Base-by-base conservation (phyloP, 2,888 invertebrate genomes). In the Agapetus fuscipes region DNA sequence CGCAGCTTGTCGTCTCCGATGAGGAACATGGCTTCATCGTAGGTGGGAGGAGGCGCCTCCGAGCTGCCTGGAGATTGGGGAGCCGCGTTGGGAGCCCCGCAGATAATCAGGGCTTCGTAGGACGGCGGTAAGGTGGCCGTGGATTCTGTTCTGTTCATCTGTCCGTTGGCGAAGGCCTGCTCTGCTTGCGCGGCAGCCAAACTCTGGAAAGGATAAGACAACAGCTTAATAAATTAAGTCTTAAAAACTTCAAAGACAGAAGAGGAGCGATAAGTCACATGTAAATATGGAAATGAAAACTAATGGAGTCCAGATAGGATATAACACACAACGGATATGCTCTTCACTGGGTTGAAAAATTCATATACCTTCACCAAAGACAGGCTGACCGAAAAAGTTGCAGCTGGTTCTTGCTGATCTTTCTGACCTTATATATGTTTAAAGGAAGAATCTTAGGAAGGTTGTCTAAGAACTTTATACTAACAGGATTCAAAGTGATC, bases 1-100 rank as follows among this genome's bases (percentile, higher is more conserved):
- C 30, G 27, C n/a, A 41, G n/a, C 51, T 69, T 70, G 42, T 63
- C 66, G 54, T 68, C 67, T 42, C 60, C 66, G 52, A 71, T 67
- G 10, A 71, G 61, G 49, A 66, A 69, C 67, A 74, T 70, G 1
- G 77, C 78, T 64, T 78, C 78, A 51, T 76, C 75, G 53, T 78
- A 77, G 10, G 76, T 70, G 1, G 78, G 78, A 3, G 78, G 77
- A 9, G 76, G 76, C 17, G 68, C 62, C 53, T 74, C 76, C 11
- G 71, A 71, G 39, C 64, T 62, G 29, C 68, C 68, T 10, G 66
- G 57, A 5, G 67, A 65, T 54, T 67, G 66, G 43, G 57, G 62
- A 11, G 59, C 53, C 4, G 62, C 53, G 33, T 61, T 57, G 52
- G 57, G 64, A 33, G 65, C 54, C 45, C 53, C 56, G 43, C 54